phyloP scores from a whole-genome alignment of 1,140 invertebrate species.

The Octopus bimaculoides region DNA sequence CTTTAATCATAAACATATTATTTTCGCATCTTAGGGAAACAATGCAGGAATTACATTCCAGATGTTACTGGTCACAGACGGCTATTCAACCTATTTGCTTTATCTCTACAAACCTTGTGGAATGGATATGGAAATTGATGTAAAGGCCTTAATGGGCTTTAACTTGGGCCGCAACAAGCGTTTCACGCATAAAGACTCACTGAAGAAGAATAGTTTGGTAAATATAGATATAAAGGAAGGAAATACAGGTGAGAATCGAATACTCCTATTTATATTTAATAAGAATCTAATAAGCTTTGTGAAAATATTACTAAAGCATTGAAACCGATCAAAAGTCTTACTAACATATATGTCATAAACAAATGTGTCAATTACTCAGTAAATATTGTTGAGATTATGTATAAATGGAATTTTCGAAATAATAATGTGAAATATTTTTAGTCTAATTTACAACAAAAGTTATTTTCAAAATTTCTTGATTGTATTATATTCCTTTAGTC shows the following conservation, averaged over 20 bases:
- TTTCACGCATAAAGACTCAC: background rate
- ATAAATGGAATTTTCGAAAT: too few relatives aligned
- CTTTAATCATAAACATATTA: background rate
- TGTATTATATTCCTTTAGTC: too few relatives aligned
- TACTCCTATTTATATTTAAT: too few relatives aligned
- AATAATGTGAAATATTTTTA: too few relatives aligned
- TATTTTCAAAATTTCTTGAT: too few relatives aligned
- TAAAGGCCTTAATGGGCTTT: background rate
- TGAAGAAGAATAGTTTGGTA: background rate
- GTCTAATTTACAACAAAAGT: too few relatives aligned
- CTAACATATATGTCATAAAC: too few relatives aligned
- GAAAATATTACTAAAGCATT: too few relatives aligned
- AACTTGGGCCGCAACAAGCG: background rate
- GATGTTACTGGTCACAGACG: background rate
- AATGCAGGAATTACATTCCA: background rate
- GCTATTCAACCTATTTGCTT: background rate
- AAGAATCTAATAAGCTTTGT: too few relatives aligned
- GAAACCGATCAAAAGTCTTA: too few relatives aligned
- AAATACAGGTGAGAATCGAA: background rate
- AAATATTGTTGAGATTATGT: too few relatives aligned
- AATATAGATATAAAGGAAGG: background rate
- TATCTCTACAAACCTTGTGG: background rate
- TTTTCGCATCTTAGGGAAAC: background rate
- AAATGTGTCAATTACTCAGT: too few relatives aligned
- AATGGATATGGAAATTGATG: background rate